Evolutionary conservation across 2,888 invertebrate genomes (phyloP), one percentile per base, ranked within the genome.

Genomic region (Meganola albula): DNA sequence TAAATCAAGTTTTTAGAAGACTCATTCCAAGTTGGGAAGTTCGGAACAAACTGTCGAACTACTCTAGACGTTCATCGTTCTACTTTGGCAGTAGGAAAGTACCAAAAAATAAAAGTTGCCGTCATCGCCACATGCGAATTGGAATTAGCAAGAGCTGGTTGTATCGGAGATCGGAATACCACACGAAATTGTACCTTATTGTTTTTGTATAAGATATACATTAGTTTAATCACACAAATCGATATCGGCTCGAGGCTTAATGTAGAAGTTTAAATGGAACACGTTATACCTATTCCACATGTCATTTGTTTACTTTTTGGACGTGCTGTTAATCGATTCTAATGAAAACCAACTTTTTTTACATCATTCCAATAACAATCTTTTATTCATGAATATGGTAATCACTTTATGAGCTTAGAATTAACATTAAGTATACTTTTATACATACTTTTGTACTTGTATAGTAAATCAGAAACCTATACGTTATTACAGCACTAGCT

Each of bases 111-210:
- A 72, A 74, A 74, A 71, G 64, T 64, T 57, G 57, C 66, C 66
- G 67, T 72, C 68, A 68, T 69, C 65, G 64, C 67, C 74, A 76
- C 72, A 73, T 72, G 75, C 65, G 74, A 70, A 64, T 69, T 49
- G 70, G 64, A 70, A 75, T 74, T 71, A 74, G 71, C 66, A 66
- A 67, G 57, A 63, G 58, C 59, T 61, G 50, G 48, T 50, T 63
- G 56, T 64, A 68, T 63, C 49, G 61, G 53, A 39, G 56, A 61
- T 48, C 40, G 57, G 62, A 56, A 40, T 46, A 16, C 27, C 56
- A 58, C 48, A 52, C 47, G 34, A 73, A 65, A 61, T 50, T 40
- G 38, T 25, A 52, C 63, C 48, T 51, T 68, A 58, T 52, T 33
- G 21, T 48, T 24, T 26, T 34, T 29, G 10, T 4, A 4, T 30